These are phyloP conservation scores for Malurus melanocephalus DNA, from an alignment of 2,113 vertebrate genomes.

Conservation along the genomic window DNA sequence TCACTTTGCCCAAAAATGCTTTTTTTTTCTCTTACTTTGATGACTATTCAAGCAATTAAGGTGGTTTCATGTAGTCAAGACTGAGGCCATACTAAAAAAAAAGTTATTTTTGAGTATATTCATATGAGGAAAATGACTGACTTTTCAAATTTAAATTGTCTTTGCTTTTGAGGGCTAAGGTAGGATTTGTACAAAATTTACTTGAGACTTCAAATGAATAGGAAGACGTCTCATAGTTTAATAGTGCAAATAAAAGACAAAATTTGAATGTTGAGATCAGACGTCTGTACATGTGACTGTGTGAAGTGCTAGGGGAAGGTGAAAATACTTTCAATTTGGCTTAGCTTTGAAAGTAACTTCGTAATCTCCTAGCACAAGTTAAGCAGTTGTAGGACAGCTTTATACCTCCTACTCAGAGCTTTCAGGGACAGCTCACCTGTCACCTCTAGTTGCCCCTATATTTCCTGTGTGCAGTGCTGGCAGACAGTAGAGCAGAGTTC, in stretches of 20 bases:
- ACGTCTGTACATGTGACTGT: accelerated
- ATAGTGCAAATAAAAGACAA: background rate
- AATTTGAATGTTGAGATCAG: background rate
- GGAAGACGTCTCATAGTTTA: background rate
- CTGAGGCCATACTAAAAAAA: background rate
- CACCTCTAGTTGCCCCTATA: background rate
- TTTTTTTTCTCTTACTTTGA: background rate
- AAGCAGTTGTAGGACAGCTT: background rate
- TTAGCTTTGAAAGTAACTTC: background rate
- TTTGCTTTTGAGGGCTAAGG: background rate
- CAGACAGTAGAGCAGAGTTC: background rate
- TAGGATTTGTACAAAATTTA: background rate
- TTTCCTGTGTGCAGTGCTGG: background rate
- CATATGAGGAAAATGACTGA: background rate
- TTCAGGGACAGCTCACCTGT: background rate
- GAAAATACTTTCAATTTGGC: background rate
- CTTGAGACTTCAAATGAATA: background rate
- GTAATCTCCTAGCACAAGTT: background rate
- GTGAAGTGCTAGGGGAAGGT: background rate
- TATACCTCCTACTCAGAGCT: background rate
- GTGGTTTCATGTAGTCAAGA: background rate
- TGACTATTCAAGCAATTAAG: background rate
- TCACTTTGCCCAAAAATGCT: background rate
- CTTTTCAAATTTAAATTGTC: conserved; percentile 1
- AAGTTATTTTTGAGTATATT: background rate